phyloP scores from a whole-genome alignment of 2,797 vertebrate genomes.

The Rhinella marina region DNA sequence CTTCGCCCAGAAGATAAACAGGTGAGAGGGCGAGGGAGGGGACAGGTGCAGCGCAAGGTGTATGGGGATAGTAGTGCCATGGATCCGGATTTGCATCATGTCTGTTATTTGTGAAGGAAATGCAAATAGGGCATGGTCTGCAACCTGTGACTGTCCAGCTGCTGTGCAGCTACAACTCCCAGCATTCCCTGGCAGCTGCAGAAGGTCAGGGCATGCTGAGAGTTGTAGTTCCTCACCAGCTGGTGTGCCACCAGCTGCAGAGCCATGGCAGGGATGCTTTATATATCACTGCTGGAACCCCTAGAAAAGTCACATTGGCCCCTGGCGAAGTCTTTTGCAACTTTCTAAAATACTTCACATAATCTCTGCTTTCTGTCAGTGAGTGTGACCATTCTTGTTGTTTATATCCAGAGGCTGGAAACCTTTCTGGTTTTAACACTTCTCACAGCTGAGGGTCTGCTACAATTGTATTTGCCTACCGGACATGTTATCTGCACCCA shows the following conservation, averaged over 20 bases:
- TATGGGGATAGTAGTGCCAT: too few species aligned
- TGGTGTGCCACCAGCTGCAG: background rate
- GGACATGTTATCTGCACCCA: background rate
- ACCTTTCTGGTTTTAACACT: background rate
- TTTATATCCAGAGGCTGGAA: background rate
- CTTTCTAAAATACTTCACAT: background rate
- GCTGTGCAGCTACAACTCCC: background rate
- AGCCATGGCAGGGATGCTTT: background rate
- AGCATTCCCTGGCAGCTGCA: background rate
- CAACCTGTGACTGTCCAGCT: background rate
- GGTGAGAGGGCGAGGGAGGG: constrained; percentile 72
- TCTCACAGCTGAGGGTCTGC: background rate
- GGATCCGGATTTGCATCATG: background rate
- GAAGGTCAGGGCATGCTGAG: background rate
- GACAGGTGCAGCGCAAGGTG: background rate
- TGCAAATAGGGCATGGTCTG: background rate
- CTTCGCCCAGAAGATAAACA: constrained; percentile 91
- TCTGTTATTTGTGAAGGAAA: background rate
- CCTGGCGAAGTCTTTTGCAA: too few species aligned
- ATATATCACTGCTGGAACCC: background rate
- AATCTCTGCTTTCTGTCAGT: background rate
- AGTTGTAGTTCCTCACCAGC: background rate
- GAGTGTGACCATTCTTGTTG: background rate
- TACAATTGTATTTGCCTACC: background rate
- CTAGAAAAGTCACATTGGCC: too few species aligned